Conservation (phyloP, 2,113 vertebrate genomes). For the Notiomystis cincta region DNA sequence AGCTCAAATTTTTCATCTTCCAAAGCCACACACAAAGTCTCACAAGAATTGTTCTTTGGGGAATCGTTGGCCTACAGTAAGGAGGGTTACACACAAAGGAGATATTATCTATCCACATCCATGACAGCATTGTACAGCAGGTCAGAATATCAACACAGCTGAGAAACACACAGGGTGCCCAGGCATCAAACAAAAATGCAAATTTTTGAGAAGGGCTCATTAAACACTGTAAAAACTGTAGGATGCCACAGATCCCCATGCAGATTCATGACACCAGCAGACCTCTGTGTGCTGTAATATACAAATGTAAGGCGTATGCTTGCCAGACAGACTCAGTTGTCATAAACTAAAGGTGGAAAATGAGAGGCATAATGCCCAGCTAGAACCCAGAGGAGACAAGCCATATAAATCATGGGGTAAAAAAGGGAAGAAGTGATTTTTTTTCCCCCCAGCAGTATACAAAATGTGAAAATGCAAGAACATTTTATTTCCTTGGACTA, state of each 20-base stretch:
- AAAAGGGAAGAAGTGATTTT: neutral
- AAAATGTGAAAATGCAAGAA: neutral
- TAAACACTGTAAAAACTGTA: neutral
- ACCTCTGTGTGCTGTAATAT: neutral
- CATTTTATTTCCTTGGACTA: neutral
- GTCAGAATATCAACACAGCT: neutral
- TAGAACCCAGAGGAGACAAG: neutral
- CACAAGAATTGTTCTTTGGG: neutral
- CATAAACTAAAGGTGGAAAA: conserved; percentile 28
- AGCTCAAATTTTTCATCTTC: neutral
- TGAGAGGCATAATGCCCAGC: neutral
- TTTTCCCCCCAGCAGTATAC: neutral
- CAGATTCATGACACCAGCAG: conserved; percentile 6
- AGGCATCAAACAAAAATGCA: neutral
- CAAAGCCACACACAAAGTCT: neutral
- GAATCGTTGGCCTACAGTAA: neutral
- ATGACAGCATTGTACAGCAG: neutral
- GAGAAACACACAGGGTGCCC: neutral
- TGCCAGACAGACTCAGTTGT: neutral
- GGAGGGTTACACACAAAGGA: neutral
- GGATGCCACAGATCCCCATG: neutral
- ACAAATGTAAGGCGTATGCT: neutral
- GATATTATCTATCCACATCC: neutral
- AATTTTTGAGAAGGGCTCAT: neutral
- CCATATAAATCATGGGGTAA: neutral